Conservation (phyloP, 2,113 vertebrate species). For the Fregata magnificens region DNA sequence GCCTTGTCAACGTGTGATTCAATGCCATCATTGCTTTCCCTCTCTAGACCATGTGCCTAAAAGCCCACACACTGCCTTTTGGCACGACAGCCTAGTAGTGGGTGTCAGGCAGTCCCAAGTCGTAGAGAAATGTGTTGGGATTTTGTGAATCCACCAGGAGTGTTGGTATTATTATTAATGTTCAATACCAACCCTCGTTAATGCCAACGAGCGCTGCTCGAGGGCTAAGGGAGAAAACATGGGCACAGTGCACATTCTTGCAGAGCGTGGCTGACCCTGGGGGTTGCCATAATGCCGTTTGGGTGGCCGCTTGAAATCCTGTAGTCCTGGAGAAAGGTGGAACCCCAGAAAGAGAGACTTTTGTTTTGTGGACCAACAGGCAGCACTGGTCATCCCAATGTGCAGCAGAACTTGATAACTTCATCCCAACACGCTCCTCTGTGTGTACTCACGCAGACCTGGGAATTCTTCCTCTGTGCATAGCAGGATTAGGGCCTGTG, state of each 20-base stretch:
- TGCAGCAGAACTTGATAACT: background rate
- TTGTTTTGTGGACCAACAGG: background rate
- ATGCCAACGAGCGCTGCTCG: too few relatives aligned
- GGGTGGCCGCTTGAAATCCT: background rate
- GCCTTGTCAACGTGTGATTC: background rate
- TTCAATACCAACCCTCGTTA: too few relatives aligned
- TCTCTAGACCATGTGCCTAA: background rate
- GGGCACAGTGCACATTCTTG: background rate
- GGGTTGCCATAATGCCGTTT: background rate
- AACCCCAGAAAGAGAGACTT: background rate
- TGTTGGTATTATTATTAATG: too few relatives aligned
- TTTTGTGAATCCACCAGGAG: background rate
- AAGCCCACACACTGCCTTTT: background rate
- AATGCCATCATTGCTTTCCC: background rate
- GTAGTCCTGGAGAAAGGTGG: background rate
- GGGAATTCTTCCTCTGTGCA: background rate
- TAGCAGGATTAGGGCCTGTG: background rate
- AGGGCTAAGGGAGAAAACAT: background rate
- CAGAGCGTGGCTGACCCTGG: background rate
- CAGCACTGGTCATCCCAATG: background rate
- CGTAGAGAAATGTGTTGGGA: background rate
- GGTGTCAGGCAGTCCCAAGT: background rate
- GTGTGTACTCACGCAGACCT: background rate
- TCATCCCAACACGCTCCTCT: background rate
- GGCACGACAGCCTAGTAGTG: accelerated